Evolutionary conservation across 2,113 vertebrate species (phyloP), one percentile per base, ranked within the genome.

Genomic region (Oryzias celebensis): DNA sequence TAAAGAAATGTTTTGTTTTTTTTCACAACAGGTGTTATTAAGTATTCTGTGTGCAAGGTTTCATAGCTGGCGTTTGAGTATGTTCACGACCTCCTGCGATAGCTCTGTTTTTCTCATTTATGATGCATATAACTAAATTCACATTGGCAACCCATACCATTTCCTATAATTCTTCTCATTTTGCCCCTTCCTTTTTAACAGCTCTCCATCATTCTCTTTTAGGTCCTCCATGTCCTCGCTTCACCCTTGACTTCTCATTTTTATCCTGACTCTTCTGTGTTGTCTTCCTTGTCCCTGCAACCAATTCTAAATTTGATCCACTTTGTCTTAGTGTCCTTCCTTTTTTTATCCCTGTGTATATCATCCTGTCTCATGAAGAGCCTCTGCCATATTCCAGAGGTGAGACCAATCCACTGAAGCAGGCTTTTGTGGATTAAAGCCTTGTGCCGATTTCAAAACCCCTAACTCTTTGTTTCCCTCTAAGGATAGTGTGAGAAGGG

Each of bases 281-380:
- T 58, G 58, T 60, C 65, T 71, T 61, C 62, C 15, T 71, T 57
- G 52, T 59, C 65, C 66, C 73, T 52, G 59, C 67, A 67, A 57
- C 26, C 61, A 75, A 44, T 68, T 78, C 65, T 65, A 55, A 64
- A 54, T 65, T 58, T 58, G 58, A 64, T 48, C 63, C 52, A 23
- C 61, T 58, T 55, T 70, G 46, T 64, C 65, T 80, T 70, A 71
- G 77, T 77, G 65, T 81, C 64, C 80, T 83, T 83, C 60, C 53
- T 65, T 59, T 51, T 59, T 41, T 63, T 52, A 58, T 72, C 68
- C 16, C 31, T 24, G 26, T 57, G 65, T 82, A 71, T 46, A 62
- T 81, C 68, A 82, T 20, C 58, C 66, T 52, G 64, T 83, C 52
- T 72, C 71, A 68, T 18, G 43, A 80, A 63, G 45, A 83, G 73